Percentiles rank a stretch among this genome's conserved stretches.
Conservation (phyloP, 1,140 invertebrate genomes). For the Drosophila nigrodunni region DNA sequence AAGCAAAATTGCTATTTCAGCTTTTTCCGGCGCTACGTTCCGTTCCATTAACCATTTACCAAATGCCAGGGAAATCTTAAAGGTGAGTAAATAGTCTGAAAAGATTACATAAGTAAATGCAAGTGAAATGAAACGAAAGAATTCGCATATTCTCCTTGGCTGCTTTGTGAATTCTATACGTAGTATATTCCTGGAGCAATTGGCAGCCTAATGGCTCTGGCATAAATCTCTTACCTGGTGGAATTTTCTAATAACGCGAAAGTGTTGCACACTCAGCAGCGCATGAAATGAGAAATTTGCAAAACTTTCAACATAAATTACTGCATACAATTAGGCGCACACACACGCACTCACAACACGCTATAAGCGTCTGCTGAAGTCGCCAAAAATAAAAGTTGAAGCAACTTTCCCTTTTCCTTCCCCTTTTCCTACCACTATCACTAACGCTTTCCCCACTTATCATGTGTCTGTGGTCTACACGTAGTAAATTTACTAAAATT, state of each 20-base stretch:
- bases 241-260: slow-evolving; percentile 78
- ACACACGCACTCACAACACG: slow-evolving; percentile 16
- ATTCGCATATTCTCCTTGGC: slow-evolving; percentile 8
- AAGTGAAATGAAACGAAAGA: slow-evolving; percentile 33
- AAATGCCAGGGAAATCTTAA: slow-evolving; percentile 40
- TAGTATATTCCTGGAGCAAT: slow-evolving; percentile 27
- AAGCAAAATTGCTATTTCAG: slow-evolving; percentile 41
- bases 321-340: slow-evolving; percentile 56
- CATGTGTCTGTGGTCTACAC: slow-evolving; percentile 13
- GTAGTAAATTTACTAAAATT: slow-evolving; percentile 74
- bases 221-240: slow-evolving; percentile 74
- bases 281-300: slow-evolving; percentile 76
- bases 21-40: slow-evolving; percentile 24
- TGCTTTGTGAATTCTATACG: not conserved
- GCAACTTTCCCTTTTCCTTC: slow-evolving; percentile 18
- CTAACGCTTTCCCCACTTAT: not conserved
- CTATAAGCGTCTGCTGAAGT: slow-evolving; percentile 12
- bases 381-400: slow-evolving; percentile 22
- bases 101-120: slow-evolving; percentile 30
- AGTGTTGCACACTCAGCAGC: slow-evolving; percentile 68
- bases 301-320: slow-evolving; percentile 78
- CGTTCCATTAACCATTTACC: slow-evolving; percentile 3
- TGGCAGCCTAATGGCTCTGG: slow-evolving; percentile 53
- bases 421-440: not conserved
- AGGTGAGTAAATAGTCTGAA: slow-evolving; percentile 40